Conservation (phyloP, 2,797 vertebrate genomes). For the Melanotaenia maccullochi region DNA sequence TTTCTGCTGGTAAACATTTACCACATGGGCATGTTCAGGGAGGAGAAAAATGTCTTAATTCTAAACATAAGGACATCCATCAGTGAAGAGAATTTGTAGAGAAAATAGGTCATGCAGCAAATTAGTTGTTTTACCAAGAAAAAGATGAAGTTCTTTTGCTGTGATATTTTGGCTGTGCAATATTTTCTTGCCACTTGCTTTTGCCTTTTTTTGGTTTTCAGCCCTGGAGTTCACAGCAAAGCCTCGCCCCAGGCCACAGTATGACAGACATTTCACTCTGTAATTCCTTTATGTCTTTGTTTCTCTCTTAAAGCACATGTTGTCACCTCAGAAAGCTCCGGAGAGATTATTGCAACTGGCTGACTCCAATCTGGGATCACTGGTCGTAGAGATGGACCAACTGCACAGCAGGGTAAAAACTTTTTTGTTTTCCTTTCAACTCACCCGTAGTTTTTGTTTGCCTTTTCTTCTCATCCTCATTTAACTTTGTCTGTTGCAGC, state of each 20-base stretch:
- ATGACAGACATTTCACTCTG: conserved; percentile 54
- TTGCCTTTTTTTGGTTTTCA: conserved; percentile 25
- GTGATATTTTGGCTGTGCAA: conserved; percentile 1
- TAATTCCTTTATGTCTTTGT: conserved; percentile 60
- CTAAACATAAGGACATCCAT: too few species aligned
- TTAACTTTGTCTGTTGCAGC: conserved; percentile 8
- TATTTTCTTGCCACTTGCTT: conserved; percentile 5
- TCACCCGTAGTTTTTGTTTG: conserved; percentile 18
- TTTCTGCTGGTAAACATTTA: too few species aligned
- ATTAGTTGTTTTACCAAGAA: too few species aligned
- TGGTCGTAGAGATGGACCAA: conserved; percentile 95
- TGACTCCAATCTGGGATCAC: conserved; percentile 90
- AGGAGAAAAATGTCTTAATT: too few species aligned
- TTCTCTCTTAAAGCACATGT: conserved; percentile 87
- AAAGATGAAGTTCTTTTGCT: background rate
- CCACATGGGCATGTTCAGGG: too few species aligned
- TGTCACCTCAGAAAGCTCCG: conserved; percentile 93
- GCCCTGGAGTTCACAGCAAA: conserved; percentile 42
- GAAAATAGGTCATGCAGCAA: too few species aligned
- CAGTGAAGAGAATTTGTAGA: too few species aligned
- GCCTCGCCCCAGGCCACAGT: conserved; percentile 50
- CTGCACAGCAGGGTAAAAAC: conserved; percentile 89
- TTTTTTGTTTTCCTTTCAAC: conserved; percentile 23
- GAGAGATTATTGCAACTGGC: conserved; percentile 93
- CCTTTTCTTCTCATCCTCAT: conserved; percentile 15